Conservation (phyloP, 2,797 vertebrate genomes). For the Cuculus canorus region DNA sequence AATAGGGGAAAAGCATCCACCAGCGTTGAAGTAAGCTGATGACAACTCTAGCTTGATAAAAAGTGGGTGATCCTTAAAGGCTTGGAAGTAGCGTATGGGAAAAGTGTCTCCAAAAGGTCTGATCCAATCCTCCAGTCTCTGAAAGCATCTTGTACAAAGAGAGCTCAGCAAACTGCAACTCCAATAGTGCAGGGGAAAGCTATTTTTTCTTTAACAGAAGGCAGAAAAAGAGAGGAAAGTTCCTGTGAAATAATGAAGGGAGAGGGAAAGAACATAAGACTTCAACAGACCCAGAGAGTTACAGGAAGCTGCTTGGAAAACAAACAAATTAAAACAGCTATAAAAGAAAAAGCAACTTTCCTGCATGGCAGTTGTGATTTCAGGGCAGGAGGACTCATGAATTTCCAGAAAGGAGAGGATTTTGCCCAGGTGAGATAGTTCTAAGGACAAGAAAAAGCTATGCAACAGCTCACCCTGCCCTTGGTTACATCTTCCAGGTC, state of each 20-base stretch:
- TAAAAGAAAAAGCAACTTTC: neutral
- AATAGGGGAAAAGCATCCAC: neutral
- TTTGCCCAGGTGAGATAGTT: neutral
- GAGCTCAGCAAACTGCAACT: neutral
- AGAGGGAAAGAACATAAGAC: neutral
- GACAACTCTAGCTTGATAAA: constrained; percentile 44
- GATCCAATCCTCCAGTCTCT: neutral
- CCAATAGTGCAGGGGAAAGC: neutral
- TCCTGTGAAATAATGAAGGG: neutral
- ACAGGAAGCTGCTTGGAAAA: neutral
- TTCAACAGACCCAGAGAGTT: neutral
- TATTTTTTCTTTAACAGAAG: neutral
- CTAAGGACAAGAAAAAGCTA: neutral
- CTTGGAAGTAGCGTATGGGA: constrained; percentile 8
- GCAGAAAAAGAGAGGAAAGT: neutral
- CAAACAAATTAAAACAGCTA: neutral
- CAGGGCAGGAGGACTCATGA: neutral
- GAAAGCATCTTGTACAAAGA: neutral
- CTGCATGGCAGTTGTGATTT: neutral
- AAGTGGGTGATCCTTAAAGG: constrained; percentile 39
- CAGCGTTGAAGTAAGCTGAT: neutral
- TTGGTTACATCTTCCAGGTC: neutral
- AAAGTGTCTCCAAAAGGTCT: constrained; percentile 22
- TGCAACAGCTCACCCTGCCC: neutral
- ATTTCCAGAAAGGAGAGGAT: neutral